These are phyloP conservation scores for Bubo scandiacus DNA, from an alignment of 2,113 vertebrate species.

Conservation along the genomic window DNA sequence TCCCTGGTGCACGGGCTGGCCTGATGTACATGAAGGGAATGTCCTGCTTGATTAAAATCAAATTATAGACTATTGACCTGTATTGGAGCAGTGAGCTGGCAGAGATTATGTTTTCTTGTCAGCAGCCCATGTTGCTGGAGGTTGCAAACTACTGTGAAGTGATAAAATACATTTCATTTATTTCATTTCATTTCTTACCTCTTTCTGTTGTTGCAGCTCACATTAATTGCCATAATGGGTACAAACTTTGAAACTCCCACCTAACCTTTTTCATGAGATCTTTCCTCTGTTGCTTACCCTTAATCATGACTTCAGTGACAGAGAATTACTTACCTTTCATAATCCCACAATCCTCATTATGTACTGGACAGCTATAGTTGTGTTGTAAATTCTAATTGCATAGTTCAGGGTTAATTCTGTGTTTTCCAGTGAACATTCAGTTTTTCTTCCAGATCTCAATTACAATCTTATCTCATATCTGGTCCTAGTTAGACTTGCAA, in stretches of 20 bases:
- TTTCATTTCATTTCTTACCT: not conserved
- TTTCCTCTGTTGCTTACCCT: not conserved
- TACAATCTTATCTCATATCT: conserved; percentile 45
- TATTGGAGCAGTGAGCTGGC: not conserved
- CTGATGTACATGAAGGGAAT: not conserved
- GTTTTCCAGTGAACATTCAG: not conserved
- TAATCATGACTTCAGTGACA: not conserved
- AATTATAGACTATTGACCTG: not conserved
- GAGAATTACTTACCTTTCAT: not conserved
- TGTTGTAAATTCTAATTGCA: not conserved
- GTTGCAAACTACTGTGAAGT: not conserved
- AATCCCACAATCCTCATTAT: not conserved
- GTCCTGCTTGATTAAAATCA: not conserved
- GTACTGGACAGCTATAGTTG: not conserved
- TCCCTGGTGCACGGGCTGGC: not conserved
- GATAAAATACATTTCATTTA: not conserved
- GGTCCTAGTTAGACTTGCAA: conserved; percentile 43
- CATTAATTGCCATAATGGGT: not conserved
- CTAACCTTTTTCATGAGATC: not conserved
- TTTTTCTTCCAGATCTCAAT: conserved; percentile 5
- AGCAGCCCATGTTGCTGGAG: not conserved
- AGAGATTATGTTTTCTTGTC: not conserved
- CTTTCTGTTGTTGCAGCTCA: not conserved
- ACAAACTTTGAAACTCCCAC: not conserved
- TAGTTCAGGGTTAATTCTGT: not conserved